phyloP scores from a whole-genome alignment of 2,113 vertebrate genomes.

The Lagopus muta region DNA sequence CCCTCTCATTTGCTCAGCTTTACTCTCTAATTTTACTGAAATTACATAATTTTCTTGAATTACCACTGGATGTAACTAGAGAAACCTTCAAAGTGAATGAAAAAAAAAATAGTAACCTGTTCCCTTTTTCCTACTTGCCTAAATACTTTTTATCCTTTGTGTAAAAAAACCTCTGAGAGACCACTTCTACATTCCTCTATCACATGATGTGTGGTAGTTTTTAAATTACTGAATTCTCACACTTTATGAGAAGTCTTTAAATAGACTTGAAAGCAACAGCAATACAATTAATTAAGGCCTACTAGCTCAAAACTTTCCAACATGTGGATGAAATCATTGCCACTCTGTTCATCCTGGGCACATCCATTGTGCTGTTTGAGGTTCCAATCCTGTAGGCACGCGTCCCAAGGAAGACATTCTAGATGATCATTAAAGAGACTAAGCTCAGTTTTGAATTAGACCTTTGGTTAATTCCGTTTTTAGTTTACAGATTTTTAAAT shows the following conservation, averaged over 20 bases:
- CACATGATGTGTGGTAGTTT: background rate
- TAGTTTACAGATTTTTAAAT: background rate
- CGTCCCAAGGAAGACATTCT: background rate
- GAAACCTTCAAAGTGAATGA: background rate
- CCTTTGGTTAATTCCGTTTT: background rate
- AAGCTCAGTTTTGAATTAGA: background rate
- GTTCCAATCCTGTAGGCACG: background rate
- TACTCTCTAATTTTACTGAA: background rate
- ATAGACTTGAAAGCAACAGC: background rate
- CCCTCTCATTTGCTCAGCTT: background rate
- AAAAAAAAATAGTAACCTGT: background rate
- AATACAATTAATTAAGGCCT: background rate
- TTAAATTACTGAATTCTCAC: no score
- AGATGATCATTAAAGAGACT: background rate
- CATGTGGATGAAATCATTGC: background rate
- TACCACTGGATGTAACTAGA: background rate
- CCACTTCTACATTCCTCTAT: background rate
- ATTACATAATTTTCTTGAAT: background rate
- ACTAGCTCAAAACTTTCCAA: background rate
- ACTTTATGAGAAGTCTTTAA: background rate
- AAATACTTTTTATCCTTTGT: background rate
- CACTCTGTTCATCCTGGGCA: background rate
- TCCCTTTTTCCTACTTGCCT: background rate
- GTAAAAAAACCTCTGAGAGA: background rate
- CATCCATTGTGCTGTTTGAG: background rate